phyloP scores from a whole-genome alignment of 2,888 invertebrate species.

The Chrysopilus asiliformis region DNA sequence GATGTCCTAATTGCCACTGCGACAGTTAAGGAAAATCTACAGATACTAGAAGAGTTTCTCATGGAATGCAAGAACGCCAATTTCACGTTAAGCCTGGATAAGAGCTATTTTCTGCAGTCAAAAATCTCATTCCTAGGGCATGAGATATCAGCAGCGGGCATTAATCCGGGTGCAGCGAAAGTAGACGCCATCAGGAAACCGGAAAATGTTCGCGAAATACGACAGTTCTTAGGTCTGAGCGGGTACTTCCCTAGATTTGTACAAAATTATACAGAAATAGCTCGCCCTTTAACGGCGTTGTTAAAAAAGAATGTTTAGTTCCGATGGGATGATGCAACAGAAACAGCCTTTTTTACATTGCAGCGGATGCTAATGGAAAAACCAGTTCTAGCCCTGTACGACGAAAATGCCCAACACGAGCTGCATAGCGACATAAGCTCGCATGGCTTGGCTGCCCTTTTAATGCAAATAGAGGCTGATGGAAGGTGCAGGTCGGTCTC shows the following conservation, averaged over 20 bases:
- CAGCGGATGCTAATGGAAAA: too few species aligned
- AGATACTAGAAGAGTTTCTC: not conserved
- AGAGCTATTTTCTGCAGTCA: slow-evolving; percentile 13
- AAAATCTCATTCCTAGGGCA: slow-evolving; percentile 1
- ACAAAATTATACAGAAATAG: slow-evolving; percentile 15
- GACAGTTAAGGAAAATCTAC: slow-evolving; percentile 2
- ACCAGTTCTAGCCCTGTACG: too few species aligned
- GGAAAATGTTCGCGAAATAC: slow-evolving; percentile 14
- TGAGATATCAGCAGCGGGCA: not conserved
- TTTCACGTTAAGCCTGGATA: slow-evolving; percentile 22
- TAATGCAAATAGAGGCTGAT: not conserved
- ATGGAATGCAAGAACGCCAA: slow-evolving; percentile 13
- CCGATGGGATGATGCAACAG: slow-evolving; percentile 11
- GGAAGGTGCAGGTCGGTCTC: not conserved
- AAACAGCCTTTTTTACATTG: not conserved
- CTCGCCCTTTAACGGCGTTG: slow-evolving; percentile 17
- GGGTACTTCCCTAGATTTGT: slow-evolving; percentile 24
- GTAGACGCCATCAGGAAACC: slow-evolving; percentile 12
- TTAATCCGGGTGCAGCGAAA: not conserved
- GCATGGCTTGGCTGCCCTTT: not conserved
- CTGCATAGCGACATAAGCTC: slow-evolving; percentile 1
- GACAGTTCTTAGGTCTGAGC: slow-evolving; percentile 21
- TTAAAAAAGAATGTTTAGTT: slow-evolving; percentile 15
- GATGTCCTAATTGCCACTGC: slow-evolving; percentile 6
- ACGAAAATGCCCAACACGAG: not conserved